These are phyloP conservation scores for Coelopa pilipes DNA, from an alignment of 2,888 invertebrate genomes.

Conservation along the genomic window DNA sequence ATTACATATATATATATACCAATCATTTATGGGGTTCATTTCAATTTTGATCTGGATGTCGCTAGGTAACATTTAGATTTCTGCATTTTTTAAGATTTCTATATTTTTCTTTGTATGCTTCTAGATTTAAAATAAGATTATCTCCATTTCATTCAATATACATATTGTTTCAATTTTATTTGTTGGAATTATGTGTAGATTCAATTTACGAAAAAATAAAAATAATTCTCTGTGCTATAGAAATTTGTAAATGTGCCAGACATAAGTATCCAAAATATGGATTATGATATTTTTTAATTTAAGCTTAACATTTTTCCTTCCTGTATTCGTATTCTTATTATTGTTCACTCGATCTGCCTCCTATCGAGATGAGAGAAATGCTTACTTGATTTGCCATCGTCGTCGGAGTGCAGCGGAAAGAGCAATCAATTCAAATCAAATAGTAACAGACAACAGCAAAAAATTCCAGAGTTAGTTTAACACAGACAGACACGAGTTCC, in stretches of 20 bases:
- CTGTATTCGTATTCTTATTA: constrained; percentile 3
- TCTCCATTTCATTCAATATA: background rate
- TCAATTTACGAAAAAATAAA: background rate
- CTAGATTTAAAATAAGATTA: constrained; percentile 3
- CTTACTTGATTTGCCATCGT: no score
- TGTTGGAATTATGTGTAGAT: background rate
- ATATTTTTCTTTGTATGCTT: background rate
- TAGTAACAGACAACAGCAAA: background rate
- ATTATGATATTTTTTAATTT: background rate
- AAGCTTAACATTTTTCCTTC: background rate
- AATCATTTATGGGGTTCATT: constrained; percentile 4
- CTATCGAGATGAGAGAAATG: no score
- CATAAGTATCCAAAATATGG: constrained; percentile 2
- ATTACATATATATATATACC: constrained; percentile 42
- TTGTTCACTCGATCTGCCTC: no score
- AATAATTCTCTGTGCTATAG: background rate
- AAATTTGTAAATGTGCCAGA: constrained; percentile 7
- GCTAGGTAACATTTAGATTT: constrained; percentile 26
- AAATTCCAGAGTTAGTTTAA: constrained; percentile 59
- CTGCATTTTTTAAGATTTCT: constrained; percentile 5
- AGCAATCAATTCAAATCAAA: no score
- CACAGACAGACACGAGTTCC: constrained; percentile 52
- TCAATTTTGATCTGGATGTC: constrained; percentile 22
- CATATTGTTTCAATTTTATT: background rate
- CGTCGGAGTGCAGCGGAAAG: no score